These are phyloP conservation scores for Euura lappo DNA, from an alignment of 1,140 invertebrate genomes.

Conservation along the genomic window DNA sequence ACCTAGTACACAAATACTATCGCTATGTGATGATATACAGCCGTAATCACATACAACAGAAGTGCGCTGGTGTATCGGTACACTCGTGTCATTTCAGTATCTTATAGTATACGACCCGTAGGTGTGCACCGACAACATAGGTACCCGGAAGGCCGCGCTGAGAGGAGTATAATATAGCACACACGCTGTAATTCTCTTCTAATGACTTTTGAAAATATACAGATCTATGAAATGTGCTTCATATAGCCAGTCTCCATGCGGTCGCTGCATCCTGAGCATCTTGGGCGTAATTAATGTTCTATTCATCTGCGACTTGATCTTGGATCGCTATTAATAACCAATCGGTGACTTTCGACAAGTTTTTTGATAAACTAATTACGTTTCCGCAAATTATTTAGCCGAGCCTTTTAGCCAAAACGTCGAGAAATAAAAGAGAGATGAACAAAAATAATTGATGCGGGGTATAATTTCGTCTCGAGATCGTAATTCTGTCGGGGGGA, in stretches of 20 bases:
- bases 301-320: too few species aligned
- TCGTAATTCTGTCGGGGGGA: not conserved
- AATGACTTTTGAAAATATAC: constrained; percentile 5
- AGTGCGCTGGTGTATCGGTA: too few species aligned
- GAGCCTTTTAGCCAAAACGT: too few species aligned
- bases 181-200: not conserved
- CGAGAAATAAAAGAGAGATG: too few species aligned
- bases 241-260: not conserved
- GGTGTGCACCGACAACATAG: constrained; percentile 84
- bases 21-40: too few species aligned
- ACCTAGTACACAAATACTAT: not conserved
- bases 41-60: too few species aligned
- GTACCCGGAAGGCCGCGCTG: constrained; percentile 76
- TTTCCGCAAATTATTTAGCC: too few species aligned
- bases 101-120: constrained; percentile 44
- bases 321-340: too few species aligned
- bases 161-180: constrained; percentile 58
- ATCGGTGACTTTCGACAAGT: too few species aligned
- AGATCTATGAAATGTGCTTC: not conserved
- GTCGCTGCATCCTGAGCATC: not conserved
- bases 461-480: not conserved
- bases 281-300: not conserved
- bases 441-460: too few species aligned
- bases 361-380: too few species aligned
- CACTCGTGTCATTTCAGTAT: too few species aligned